Percentiles rank a stretch among this genome's conserved stretches.
Conservation (phyloP, 1,140 invertebrate genomes). For the Drosophila cardini region DNA sequence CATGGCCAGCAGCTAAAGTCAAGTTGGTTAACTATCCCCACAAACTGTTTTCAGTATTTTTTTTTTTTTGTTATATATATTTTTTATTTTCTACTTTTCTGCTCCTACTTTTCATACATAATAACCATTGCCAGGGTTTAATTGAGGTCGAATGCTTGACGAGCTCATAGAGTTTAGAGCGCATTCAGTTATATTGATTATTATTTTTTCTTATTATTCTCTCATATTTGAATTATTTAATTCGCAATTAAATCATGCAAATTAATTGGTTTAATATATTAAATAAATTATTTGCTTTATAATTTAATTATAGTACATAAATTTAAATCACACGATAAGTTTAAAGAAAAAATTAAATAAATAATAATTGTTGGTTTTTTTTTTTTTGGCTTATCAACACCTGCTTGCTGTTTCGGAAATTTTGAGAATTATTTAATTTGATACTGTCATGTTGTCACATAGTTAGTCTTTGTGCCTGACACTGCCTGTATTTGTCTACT, state of each 20-base stretch:
- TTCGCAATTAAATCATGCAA: constrained; percentile 1
- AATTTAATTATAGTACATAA: not conserved
- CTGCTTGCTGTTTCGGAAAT: too few species aligned
- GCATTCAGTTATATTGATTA: too few species aligned
- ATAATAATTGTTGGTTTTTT: constrained; percentile 7
- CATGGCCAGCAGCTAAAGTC: constrained; percentile 27
- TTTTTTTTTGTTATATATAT: not conserved
- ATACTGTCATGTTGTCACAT: too few species aligned
- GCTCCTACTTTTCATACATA: constrained; percentile 1
- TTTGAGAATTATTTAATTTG: too few species aligned
- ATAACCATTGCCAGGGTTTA: constrained; percentile 1
- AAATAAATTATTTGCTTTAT: constrained; percentile 2
- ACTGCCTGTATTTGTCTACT: too few species aligned
- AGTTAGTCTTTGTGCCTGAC: too few species aligned
- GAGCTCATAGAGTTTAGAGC: too few species aligned
- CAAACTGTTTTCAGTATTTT: not conserved
- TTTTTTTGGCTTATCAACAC: not conserved
- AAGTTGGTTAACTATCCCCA: constrained; percentile 28
- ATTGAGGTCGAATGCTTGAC: constrained; percentile 5
- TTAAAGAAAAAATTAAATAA: not conserved
- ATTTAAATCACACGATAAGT: not conserved
- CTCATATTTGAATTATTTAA: not conserved
- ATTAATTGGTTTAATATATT: not conserved
- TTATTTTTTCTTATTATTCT: not conserved
- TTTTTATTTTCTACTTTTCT: constrained; percentile 3